Base-by-base conservation (phyloP, 2,113 vertebrate species). In the Myiopsitta monachus region DNA sequence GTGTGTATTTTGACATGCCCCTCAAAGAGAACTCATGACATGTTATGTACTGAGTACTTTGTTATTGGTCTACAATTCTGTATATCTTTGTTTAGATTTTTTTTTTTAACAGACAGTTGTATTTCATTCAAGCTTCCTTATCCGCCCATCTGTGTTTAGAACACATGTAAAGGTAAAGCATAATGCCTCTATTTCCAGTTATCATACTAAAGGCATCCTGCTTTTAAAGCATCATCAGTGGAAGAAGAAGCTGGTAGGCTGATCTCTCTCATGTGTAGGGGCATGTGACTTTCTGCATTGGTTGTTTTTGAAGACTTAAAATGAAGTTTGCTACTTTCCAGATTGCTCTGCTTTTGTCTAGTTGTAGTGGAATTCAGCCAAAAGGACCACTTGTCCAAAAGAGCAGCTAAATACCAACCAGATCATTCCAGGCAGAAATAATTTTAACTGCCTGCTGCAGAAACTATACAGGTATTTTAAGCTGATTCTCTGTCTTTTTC, bases 381-480 rank as follows among this genome's bases (percentile, higher is more conserved):
- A 49, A 68, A 80, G 54, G 41, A 66, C 24, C 55, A 31, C n/a
- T 66, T 77, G 67, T 59, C 68, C 46, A 38, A 63, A 87, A 64
- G 77, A 70, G 84, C 61, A 76, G 72, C 46, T 88, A 80, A 39
- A 83, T 86, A 61, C 27, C 21, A 88, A 14, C 13, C 51, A 77
- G 72, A 74, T 88, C 9, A 15, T 61, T 78, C 46, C 41, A 59
- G 87, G 75, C 72, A 92, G 61, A 95, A 75, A 14, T n/a, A 0
- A n/a, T 76, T 82, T 85, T 63, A 95, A 79, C 76, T 96, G 87
- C 90, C 88, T 87, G 63, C 77, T 95, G 76, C 49, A 96, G 86
- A 96, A 96, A 18, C 18, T 33, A 27, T 13, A 41, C 47, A n/a
- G 17, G 19, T 33, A 9, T 75, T 66, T 91, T 33, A 63, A 67